Conservation (phyloP, 2,113 vertebrate genomes). For the Cariama cristata region DNA sequence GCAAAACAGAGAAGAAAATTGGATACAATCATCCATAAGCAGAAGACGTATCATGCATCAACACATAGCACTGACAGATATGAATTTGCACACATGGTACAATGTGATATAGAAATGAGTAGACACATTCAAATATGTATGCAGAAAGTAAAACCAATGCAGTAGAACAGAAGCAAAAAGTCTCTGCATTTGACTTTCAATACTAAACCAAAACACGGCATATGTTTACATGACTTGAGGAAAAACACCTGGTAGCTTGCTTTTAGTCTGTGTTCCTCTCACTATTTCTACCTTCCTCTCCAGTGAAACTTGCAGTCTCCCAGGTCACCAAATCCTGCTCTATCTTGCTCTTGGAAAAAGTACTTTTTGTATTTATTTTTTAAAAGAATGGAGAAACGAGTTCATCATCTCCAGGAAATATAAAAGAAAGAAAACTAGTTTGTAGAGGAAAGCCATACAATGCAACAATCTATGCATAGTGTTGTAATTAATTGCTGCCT, state of each 20-base stretch:
- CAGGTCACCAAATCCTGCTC: background rate
- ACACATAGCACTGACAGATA: background rate
- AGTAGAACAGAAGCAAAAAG: background rate
- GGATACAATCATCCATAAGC: background rate
- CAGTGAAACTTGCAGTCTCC: background rate
- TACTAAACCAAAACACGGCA: background rate
- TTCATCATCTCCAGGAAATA: background rate
- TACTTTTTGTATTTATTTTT: background rate
- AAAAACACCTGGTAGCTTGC: background rate
- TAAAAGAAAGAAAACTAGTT: background rate
- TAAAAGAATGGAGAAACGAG: background rate
- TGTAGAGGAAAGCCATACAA: background rate
- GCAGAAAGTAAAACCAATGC: background rate
- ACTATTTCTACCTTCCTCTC: background rate
- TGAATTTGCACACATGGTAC: background rate
- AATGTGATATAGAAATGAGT: background rate
- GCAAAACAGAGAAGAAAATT: background rate
- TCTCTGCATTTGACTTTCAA: background rate
- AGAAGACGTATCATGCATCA: background rate
- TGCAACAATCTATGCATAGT: background rate
- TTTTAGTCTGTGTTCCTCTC: background rate
- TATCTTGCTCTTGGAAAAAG: background rate
- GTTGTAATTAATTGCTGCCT: background rate
- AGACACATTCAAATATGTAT: background rate
- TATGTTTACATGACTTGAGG: background rate